Base-by-base conservation (phyloP, 2,888 invertebrate species). In the Melanotus villosus region DNA sequence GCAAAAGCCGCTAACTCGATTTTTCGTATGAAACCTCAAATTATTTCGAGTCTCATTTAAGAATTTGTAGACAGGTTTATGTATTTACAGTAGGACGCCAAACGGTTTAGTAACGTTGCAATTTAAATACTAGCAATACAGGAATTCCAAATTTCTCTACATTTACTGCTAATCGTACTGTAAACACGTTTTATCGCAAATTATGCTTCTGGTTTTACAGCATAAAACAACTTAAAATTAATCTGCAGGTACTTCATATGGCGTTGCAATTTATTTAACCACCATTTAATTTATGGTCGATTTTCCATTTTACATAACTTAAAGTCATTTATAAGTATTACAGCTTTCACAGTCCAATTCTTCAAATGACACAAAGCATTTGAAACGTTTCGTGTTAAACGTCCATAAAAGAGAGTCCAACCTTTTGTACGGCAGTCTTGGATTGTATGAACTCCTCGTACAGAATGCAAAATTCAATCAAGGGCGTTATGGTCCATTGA, bases 381-480 rank as follows among this genome's bases (percentile, higher is more conserved):
- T n/a, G n/a, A 50, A 26, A 50, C 23, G n/a, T 50, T 12, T 23
- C n/a, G 45, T n/a, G 5, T 23, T 5, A 14, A 26, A 50, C 26
- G 6, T 43, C 18, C 12, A 10, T 14, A 10, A 7, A 9, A 41
- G 10, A 54, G 7, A 57, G 23, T 9, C 38, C 57, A 41, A 32
- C 54, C 41, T 41, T 57, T 38, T 57, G 57, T 41, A 32, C 5
- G 10, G 41, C 19, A 57, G 23, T 5, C 57, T 41, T 57, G 59
- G 50, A 59, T 59, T 19, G 36, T 67, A 38, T 67, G 47, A 62
- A 62, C 56, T 67, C 38, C 26, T 67, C 54, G 64, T 26, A 32
- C 56, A 65, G 70, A 57, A 73, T 73, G 70, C 68, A 68, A 71
- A 73, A 73, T 73, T 73, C 70, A 73, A 73, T 73, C 73, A 70